phyloP scores from a whole-genome alignment of 2,113 vertebrate genomes.

The Ranitomeya variabilis region DNA sequence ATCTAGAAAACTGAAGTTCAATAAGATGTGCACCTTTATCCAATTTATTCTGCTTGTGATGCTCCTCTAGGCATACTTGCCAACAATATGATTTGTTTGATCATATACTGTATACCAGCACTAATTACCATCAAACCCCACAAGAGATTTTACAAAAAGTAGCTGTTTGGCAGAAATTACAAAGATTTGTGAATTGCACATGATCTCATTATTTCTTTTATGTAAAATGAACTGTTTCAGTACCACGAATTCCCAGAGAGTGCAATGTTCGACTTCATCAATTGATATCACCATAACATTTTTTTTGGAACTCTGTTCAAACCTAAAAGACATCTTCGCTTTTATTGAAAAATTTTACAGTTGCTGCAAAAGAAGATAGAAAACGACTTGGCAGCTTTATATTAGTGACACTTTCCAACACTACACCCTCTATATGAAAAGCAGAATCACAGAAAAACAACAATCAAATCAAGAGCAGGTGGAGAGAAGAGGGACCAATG shows the following conservation, averaged over 20 bases:
- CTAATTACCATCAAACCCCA: slow-evolving; percentile 35
- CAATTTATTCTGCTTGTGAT: slow-evolving; percentile 39
- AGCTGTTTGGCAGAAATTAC: slow-evolving; percentile 36
- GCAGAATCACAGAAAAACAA: neutral
- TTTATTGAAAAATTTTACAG: neutral
- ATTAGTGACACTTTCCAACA: neutral
- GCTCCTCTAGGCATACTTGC: slow-evolving; percentile 23
- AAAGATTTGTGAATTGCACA: slow-evolving; percentile 23
- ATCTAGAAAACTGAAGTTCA: slow-evolving; percentile 20
- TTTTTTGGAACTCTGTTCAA: neutral
- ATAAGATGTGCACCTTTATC: slow-evolving; percentile 34
- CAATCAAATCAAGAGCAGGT: too few species aligned
- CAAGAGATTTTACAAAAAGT: slow-evolving; percentile 42
- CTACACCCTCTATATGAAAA: neutral
- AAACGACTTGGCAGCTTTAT: neutral
- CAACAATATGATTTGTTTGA: slow-evolving; percentile 45
- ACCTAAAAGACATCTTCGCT: neutral
- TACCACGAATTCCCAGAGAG: slow-evolving; percentile 7
- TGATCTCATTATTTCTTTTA: slow-evolving; percentile 39
- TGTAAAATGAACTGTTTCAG: slow-evolving; percentile 38
- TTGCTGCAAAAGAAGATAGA: neutral
- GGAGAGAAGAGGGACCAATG: too few species aligned
- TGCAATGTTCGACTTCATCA: slow-evolving; percentile 20
- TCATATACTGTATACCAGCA: slow-evolving; percentile 25
- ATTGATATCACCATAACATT: neutral